Evolutionary conservation across 2,113 vertebrate genomes (phyloP).

Genomic region (Lepidothrix coronata): DNA sequence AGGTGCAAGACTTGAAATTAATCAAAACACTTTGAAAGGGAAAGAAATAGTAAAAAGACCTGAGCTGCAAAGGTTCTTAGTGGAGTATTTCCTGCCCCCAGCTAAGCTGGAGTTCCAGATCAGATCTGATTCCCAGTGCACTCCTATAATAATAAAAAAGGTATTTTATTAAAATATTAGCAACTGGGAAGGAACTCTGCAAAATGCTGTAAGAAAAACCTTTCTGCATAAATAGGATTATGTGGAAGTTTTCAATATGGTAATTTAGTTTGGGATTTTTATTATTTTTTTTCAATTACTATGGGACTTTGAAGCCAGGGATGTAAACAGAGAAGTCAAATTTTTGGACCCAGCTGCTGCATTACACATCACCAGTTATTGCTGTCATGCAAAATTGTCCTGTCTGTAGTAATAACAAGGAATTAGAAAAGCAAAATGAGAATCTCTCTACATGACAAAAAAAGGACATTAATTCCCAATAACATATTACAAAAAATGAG

Average conservation of each 20-base stretch:
- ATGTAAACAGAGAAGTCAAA: conserved; percentile 55
- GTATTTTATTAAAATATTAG: conserved; percentile 70
- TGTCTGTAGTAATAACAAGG: neutral
- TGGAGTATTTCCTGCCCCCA: neutral
- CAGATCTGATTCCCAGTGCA: neutral
- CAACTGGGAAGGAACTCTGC: conserved; percentile 15
- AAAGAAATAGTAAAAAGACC: neutral
- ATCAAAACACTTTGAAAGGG: neutral
- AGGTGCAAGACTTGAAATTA: neutral
- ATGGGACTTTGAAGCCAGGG: conserved; percentile 53
- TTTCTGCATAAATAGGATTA: conserved; percentile 58
- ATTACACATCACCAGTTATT: neutral
- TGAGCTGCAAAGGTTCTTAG: neutral
- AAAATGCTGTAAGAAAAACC: conserved; percentile 45
- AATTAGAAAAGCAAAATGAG: conserved; percentile 38
- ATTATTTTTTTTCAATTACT: conserved; percentile 44
- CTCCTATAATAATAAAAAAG: conserved; percentile 37
- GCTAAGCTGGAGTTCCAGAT: neutral
- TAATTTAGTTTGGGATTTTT: conserved; percentile 38
- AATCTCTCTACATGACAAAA: neutral
- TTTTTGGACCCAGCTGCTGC: conserved; percentile 51
- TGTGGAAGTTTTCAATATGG: conserved; percentile 48
- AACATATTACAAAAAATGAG: rapidly evolving
- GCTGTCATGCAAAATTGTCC: neutral
- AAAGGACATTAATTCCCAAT: conserved; percentile 18